Conservation (phyloP, 2,113 vertebrate species). For the Symphodus melops region DNA sequence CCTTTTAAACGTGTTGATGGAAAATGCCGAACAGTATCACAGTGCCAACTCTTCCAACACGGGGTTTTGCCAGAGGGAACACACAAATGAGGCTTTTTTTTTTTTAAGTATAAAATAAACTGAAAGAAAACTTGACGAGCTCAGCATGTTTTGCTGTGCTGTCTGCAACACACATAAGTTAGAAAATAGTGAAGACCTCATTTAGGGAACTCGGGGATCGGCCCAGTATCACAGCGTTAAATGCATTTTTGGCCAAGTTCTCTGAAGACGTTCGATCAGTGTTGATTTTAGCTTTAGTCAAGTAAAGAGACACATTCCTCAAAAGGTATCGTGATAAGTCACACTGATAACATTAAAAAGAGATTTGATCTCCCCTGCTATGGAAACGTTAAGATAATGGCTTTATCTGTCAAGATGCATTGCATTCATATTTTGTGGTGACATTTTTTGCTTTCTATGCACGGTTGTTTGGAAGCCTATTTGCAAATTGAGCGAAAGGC, state of each 20-base stretch:
- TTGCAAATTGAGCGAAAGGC: too few species aligned
- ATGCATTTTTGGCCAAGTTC: background rate
- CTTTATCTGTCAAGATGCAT: background rate
- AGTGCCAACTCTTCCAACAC: slow-evolving; percentile 23
- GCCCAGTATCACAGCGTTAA: background rate
- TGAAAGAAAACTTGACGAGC: background rate
- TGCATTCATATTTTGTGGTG: background rate
- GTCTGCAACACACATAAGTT: background rate
- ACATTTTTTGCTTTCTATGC: background rate
- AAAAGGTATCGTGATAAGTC: too few species aligned
- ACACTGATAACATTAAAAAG: too few species aligned
- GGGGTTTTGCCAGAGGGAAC: slow-evolving; percentile 1
- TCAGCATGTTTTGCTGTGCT: background rate
- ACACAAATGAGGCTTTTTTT: too few species aligned
- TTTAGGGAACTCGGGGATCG: background rate
- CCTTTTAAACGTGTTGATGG: background rate
- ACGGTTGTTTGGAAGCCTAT: background rate
- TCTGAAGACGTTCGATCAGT: too few species aligned
- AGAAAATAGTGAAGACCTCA: background rate
- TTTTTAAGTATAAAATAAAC: background rate
- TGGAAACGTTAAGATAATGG: background rate
- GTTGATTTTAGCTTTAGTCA: too few species aligned
- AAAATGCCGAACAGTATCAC: slow-evolving; percentile 8
- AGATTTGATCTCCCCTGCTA: too few species aligned
- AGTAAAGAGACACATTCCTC: too few species aligned